These are phyloP conservation scores for Cabera pusaria DNA, from an alignment of 2,888 invertebrate genomes.

Conservation along the genomic window DNA sequence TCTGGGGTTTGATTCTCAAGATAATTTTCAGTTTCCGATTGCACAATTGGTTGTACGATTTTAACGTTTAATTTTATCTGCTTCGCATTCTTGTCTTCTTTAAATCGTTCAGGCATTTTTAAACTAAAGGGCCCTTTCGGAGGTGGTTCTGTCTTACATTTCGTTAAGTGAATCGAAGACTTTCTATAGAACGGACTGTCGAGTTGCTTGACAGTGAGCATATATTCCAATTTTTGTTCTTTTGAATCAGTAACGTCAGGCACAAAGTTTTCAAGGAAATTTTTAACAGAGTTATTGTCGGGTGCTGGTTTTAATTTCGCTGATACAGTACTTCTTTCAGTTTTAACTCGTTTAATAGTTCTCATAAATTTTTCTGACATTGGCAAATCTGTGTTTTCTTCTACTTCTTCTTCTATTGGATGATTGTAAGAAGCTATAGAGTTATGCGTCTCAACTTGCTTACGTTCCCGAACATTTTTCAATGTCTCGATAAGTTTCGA, in stretches of 20 bases:
- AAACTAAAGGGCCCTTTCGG: slow-evolving; percentile 28
- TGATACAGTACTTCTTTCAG: slow-evolving; percentile 6
- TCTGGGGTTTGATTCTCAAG: slow-evolving; percentile 28
- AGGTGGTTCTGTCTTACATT: slow-evolving; percentile 39
- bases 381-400: slow-evolving; percentile 23
- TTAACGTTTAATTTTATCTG: slow-evolving; percentile 41
- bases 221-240: slow-evolving; percentile 19
- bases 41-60: slow-evolving; percentile 33
- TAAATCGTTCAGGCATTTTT: slow-evolving; percentile 56
- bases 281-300: slow-evolving; percentile 54
- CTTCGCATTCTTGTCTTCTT: slow-evolving; percentile 31
- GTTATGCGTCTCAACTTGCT: slow-evolving; percentile 47
- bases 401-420: no score
- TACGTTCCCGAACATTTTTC: slow-evolving; percentile 49
- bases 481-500: slow-evolving; percentile 66
- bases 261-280: slow-evolving; percentile 65
- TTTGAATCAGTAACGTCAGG: slow-evolving; percentile 48
- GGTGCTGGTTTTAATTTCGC: slow-evolving; percentile 45
- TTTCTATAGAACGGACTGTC: slow-evolving; percentile 15
- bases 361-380: slow-evolving; percentile 40
- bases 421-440: slow-evolving; percentile 1
- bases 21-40: neutral
- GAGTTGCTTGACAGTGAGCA: slow-evolving; percentile 41
- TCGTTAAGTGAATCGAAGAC: slow-evolving; percentile 52
- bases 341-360: slow-evolving; percentile 51